These are phyloP conservation scores for Harpegnathos saltator DNA, from an alignment of 1,140 invertebrate genomes.

Conservation along the genomic window DNA sequence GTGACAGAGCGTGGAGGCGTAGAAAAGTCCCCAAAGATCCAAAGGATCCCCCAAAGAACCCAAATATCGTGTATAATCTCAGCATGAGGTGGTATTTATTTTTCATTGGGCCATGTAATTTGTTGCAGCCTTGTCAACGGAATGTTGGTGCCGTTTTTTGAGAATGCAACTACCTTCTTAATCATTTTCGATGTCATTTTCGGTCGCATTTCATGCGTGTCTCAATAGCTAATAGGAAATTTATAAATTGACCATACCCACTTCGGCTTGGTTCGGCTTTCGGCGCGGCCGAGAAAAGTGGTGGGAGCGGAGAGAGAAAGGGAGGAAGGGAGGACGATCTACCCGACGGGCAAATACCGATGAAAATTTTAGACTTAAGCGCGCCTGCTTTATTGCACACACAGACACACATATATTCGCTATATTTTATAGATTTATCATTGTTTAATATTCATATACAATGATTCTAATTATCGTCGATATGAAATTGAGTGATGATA, in stretches of 20 bases:
- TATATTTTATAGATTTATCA: no score
- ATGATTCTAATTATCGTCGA: no score
- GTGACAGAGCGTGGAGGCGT: neutral
- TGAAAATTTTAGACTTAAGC: conserved; percentile 48
- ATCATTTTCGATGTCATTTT: conserved; percentile 35
- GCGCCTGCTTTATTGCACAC: conserved; percentile 28
- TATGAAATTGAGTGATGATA: no score
- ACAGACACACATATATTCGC: no score
- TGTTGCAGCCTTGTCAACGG: neutral
- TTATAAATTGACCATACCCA: conserved; percentile 16
- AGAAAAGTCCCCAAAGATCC: no score
- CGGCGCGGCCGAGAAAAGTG: neutral
- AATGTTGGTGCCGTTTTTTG: neutral
- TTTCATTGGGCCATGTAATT: neutral
- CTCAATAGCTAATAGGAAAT: conserved; percentile 29
- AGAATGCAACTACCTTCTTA: conserved; percentile 6
- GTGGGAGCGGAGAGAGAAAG: no score
- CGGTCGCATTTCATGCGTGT: conserved; percentile 19
- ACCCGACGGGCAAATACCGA: neutral
- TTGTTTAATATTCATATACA: no score
- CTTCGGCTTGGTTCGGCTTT: neutral
- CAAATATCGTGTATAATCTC: no score
- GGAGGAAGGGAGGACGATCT: neutral
- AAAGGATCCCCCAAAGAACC: no score
- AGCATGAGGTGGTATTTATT: neutral